phyloP scores from a whole-genome alignment of 1,140 invertebrate species.

The Brachionus plicatilis region DNA sequence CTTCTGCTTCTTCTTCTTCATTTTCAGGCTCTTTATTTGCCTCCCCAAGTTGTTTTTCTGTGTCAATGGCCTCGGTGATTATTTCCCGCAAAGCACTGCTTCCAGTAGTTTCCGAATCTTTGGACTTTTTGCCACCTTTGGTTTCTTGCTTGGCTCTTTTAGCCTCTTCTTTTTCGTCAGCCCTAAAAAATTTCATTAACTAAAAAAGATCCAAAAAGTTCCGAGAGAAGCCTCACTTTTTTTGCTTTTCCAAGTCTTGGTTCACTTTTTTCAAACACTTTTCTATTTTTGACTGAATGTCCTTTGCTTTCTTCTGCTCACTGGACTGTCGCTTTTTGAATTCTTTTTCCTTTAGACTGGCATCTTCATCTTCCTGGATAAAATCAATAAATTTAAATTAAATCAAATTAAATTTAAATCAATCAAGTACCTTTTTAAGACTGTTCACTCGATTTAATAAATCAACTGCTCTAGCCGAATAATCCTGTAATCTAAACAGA shows the following conservation, averaged over 20 bases:
- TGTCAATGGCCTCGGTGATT: neutral
- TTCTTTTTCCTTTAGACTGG: constrained; percentile 37
- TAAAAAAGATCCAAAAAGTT: neutral
- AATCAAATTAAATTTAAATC: neutral
- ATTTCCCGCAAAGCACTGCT: neutral
- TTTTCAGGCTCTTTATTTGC: constrained; percentile 21
- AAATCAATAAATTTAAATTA: constrained; percentile 3
- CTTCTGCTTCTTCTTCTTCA: constrained; percentile 39
- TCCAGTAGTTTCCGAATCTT: neutral
- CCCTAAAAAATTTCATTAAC: neutral
- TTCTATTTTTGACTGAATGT: constrained; percentile 6
- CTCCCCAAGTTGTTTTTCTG: constrained; percentile 3
- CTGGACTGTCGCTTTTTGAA: constrained; percentile 37
- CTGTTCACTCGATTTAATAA: neutral
- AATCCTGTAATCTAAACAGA: constrained; percentile 4
- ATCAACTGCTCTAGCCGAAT: neutral
- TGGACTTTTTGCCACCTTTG: neutral
- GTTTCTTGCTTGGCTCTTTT: neutral
- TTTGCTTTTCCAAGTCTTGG: constrained; percentile 30
- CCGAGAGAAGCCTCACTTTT: neutral
- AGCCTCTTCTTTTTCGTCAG: constrained; percentile 30
- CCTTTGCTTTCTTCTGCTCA: constrained; percentile 22
- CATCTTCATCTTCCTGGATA: neutral
- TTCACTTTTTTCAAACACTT: constrained; percentile 16
- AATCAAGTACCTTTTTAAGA: constrained; percentile 6